A percentile compares a stretch with the other conserved stretches of the same genome.
These are phyloP conservation scores for Perithous albicinctus DNA, from an alignment of 2,888 invertebrate genomes.

Conservation along the genomic window DNA sequence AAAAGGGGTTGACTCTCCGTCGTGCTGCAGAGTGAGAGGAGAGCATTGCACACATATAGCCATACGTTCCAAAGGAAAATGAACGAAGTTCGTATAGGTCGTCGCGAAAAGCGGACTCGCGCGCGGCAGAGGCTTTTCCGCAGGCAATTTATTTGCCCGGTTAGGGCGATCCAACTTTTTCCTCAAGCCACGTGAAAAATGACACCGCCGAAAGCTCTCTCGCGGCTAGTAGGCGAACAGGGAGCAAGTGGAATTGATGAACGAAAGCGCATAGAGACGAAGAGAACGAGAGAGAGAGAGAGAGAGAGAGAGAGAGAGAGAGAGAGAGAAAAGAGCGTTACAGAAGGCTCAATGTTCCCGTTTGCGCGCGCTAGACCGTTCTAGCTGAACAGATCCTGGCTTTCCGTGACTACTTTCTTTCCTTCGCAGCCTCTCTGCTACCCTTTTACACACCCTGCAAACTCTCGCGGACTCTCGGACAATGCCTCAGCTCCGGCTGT, in stretches of 20 bases:
- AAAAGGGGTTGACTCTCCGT: too few species aligned
- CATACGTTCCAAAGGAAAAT: conserved; percentile 51
- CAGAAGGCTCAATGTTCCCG: conserved; percentile 3
- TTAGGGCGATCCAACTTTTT: conserved; percentile 77
- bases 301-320: too few species aligned
- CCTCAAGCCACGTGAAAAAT: conserved; percentile 74
- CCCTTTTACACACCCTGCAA: conserved; percentile 16
- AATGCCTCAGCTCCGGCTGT: conserved; percentile 52
- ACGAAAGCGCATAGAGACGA: conserved; percentile 31
- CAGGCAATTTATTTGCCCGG: conserved; percentile 77
- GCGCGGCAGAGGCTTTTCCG: conserved; percentile 70
- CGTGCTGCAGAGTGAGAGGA: conserved; percentile 21
- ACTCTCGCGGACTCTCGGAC: conserved; percentile 23
- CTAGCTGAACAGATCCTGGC: conserved; percentile 24
- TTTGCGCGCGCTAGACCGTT: conserved; percentile 40
- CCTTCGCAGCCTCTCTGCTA: conserved; percentile 19
- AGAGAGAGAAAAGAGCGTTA: too few species aligned
- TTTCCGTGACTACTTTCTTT: conserved; percentile 53
- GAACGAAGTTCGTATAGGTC: conserved; percentile 53
- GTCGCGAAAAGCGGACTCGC: conserved; percentile 41
- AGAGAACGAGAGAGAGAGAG: too few species aligned
- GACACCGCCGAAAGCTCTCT: conserved; percentile 73
- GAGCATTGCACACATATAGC: conserved; percentile 15
- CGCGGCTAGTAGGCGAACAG: conserved; percentile 24
- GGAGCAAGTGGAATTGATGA: conserved; percentile 25